Conservation (phyloP, 2,113 vertebrate genomes). For the Eulemur macaco region DNA sequence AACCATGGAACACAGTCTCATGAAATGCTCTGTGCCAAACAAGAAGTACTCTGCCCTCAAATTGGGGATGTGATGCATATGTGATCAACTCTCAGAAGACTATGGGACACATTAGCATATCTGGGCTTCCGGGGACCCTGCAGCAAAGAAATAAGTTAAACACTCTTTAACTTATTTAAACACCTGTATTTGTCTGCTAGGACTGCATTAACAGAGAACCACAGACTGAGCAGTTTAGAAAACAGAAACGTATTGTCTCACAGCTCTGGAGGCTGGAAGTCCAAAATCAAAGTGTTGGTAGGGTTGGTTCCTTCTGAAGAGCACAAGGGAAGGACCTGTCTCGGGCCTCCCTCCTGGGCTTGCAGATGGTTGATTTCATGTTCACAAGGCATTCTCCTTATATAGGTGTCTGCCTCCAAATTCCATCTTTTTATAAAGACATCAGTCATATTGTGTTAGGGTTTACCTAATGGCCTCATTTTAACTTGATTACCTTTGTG, state of each 20-base stretch:
- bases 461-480: neutral
- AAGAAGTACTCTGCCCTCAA: neutral
- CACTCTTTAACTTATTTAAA: neutral
- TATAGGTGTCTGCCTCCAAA: neutral
- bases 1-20: neutral
- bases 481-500: neutral
- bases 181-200: neutral
- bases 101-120: rapidly evolving
- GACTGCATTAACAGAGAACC: neutral
- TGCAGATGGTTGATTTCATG: neutral
- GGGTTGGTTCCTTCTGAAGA: neutral
- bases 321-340: neutral
- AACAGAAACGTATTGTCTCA: neutral
- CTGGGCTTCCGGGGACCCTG: neutral
- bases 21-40: neutral
- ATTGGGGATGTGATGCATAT: neutral
- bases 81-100: no score
- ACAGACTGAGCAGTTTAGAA: neutral
- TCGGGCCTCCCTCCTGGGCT: neutral
- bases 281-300: neutral
- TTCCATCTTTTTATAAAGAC: neutral
- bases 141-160: neutral
- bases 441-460: neutral
- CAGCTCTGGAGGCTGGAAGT: neutral
- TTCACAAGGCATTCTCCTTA: neutral